Evolutionary conservation across 2,888 invertebrate species (phyloP), one percentile per base, ranked within the genome.

Genomic region (Holacanthella duospinosa): DNA sequence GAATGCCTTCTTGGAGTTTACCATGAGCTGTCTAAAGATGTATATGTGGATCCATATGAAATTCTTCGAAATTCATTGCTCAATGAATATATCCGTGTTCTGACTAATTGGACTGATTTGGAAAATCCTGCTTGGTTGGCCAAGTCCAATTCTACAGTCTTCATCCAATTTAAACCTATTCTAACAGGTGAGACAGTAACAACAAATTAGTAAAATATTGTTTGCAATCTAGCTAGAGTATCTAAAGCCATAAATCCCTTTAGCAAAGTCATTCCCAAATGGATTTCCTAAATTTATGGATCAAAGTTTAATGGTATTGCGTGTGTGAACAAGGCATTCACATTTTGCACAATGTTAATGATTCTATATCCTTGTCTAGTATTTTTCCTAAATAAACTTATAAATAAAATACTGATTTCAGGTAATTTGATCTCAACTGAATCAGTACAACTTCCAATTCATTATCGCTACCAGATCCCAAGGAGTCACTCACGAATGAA

Each of bases 391-490:
- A n/a, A n/a, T n/a, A n/a, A n/a, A n/a, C n/a, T n/a, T n/a, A n/a
- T n/a, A n/a, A n/a, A n/a, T n/a, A n/a, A n/a, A n/a, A n/a, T n/a
- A n/a, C n/a, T n/a, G n/a, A n/a, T n/a, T 60, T 12, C 21, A 68
- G 68, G 72, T 12, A 72, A 72, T 44, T 55, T 72, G 55, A 69
- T 72, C 36, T 65, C 72, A 25, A 72, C 69, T 36, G 66, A 65
- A 3, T 64, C 66, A 26, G 61, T 71, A 3, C 66, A 61, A 61
- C 61, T 81, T 55, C 81, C 81, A 3, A 75, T 81, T 55, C 80
- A 81, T 74, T 75, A 80, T 62, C 73, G 81, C 29, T 81, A 81
- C 69, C 80, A 81, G 68, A 76, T 77, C 63, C 77, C 79, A 21
- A 76, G 77, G 65, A 77, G 79, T 53, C 75, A 77, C 64, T 68